Base-by-base conservation (phyloP, 2,113 vertebrate genomes). In the Halichoerus grypus region DNA sequence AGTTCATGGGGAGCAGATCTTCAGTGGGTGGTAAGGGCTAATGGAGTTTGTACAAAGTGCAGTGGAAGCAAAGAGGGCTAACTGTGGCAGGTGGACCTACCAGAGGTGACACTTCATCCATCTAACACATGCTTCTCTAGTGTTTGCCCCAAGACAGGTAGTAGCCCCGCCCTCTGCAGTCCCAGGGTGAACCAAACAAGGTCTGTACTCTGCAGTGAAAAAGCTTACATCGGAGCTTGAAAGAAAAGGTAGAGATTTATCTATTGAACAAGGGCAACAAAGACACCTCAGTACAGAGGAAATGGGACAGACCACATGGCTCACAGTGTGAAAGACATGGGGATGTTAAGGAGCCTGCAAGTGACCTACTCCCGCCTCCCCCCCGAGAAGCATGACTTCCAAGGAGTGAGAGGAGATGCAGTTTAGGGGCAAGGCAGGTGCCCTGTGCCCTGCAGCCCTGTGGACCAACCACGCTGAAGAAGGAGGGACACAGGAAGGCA, bases 271-370 rank as follows among this genome's bases (percentile, higher is more conserved):
- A 77, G 33, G 22, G 1, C 49, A 94, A 91, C 39, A 49, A 72
- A 74, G n/a, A n/a, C 4, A 11, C 53, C 15, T 55, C 5, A 19
- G 8, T 22, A 42, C 14, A 26, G 67, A 92, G n/a, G 57, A 61
- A 67, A 59, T 4, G 5, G 16, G 33, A 57, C 33, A 11, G 59
- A 7, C 31, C 59, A 42, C 59, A 36, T 0, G 3, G 36, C 11
- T 33, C 15, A 1, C 0, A 1, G 4, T n/a, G 1, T 49, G 46
- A 61, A 81, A 63, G 59, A 55, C 3, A 49, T 24, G 6, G 2
- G 16, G 46, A 18, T 10, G 19, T 57, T 13, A 26, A 42, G 79
- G 28, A 53, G 7, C 5, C 49, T n/a, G 5, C 19, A 8, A 4
- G 33, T 4, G 11, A 18, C 69, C 46, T 36, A n/a, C 4, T 33